These are phyloP conservation scores for Trachelus iudaicus DNA, from an alignment of 2,888 invertebrate species.

Conservation along the genomic window DNA sequence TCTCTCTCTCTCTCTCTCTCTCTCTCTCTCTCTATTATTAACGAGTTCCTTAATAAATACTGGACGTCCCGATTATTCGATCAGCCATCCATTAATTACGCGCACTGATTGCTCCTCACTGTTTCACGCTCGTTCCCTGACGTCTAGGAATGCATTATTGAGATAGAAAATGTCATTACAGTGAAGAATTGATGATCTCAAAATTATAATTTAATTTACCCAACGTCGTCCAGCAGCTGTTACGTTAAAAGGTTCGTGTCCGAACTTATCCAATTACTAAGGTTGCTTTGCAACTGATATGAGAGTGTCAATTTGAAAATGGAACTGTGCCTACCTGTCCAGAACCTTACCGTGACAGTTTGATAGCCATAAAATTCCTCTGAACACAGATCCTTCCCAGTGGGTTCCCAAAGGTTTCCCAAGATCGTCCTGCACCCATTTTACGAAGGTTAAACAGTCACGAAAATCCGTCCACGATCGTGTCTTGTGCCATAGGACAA, in stretches of 20 bases:
- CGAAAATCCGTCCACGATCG: background rate
- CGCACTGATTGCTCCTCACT: background rate
- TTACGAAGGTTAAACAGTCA: constrained; percentile 39
- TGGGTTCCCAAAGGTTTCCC: background rate
- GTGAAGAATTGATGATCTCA: background rate
- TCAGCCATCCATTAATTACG: background rate
- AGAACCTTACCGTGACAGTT: constrained; percentile 22
- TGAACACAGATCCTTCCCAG: background rate
- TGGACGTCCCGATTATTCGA: background rate
- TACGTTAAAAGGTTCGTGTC: background rate
- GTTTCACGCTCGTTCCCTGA: background rate
- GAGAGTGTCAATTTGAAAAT: constrained; percentile 33
- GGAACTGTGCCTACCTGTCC: constrained; percentile 30
- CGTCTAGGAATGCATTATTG: background rate
- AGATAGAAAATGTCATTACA: background rate
- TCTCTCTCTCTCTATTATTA: background rate
- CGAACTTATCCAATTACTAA: background rate
- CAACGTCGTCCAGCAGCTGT: background rate
- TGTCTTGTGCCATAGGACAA: background rate
- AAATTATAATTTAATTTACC: background rate
- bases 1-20: no score
- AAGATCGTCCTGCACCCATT: constrained; percentile 24
- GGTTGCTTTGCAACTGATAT: background rate
- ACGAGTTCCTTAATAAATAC: background rate
- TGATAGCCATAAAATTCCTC: background rate